Evolutionary conservation across 2,888 invertebrate genomes (phyloP).

Genomic region (Pristionchus japonicus): DNA sequence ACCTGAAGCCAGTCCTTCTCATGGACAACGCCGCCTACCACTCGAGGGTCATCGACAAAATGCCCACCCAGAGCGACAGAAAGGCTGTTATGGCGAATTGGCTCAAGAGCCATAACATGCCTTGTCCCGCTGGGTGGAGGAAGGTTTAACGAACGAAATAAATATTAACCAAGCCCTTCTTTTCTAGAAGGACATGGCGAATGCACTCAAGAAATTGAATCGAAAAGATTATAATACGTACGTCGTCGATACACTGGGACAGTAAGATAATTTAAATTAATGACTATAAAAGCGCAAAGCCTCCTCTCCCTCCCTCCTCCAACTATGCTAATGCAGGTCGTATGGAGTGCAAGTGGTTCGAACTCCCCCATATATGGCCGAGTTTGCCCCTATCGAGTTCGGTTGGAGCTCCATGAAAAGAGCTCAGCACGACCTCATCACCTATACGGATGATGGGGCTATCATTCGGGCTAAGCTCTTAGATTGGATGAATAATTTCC

Average conservation of each 20-base stretch:
- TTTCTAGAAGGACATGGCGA: neutral
- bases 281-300: neutral
- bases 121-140: neutral
- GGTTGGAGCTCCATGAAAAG: neutral
- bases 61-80: neutral
- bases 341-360: neutral
- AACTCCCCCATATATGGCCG: neutral
- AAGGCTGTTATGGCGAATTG: neutral
- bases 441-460: neutral
- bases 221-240: neutral
- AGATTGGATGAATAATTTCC: neutral
- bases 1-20: neutral
- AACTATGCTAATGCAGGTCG: neutral
- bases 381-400: neutral
- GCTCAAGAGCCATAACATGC: neutral
- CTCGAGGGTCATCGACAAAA: neutral
- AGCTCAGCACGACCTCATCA: neutral
- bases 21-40: slow-evolving; percentile 10
- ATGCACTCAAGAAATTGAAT: neutral
- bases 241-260: neutral
- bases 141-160: neutral
- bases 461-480: neutral
- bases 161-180: neutral
- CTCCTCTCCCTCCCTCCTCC: too few species aligned
- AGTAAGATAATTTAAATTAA: neutral